Percentiles rank a stretch among this genome's conserved stretches.
Conservation (phyloP, 2,797 vertebrate species). For the Tolypeutes matacus region DNA sequence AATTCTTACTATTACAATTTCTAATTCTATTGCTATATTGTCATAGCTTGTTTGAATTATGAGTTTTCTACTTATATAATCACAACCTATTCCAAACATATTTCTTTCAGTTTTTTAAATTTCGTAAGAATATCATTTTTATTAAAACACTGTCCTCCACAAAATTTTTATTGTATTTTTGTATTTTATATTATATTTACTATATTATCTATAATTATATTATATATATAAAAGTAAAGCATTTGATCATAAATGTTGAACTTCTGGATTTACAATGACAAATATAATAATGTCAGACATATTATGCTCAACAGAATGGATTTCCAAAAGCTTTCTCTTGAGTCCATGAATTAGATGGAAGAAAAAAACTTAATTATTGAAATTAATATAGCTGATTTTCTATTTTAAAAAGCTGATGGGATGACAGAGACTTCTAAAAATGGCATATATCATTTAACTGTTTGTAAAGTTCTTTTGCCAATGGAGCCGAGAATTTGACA, state of each 20-base stretch:
- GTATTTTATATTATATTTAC: too few species aligned
- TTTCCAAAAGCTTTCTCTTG: not conserved
- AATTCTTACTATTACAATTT: not conserved
- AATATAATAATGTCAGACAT: not conserved
- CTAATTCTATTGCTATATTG: not conserved
- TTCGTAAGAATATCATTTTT: not conserved
- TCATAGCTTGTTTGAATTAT: not conserved
- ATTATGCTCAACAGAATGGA: not conserved
- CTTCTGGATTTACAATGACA: not conserved
- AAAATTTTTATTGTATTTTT: not conserved
- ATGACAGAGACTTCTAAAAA: not conserved
- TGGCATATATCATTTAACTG: not conserved
- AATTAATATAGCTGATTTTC: conserved; percentile 46
- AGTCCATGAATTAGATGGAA: not conserved
- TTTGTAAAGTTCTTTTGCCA: not conserved
- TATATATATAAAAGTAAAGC: conserved; percentile 19
- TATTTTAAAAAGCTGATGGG: not conserved
- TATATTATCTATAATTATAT: not conserved
- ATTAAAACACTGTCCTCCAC: not conserved
- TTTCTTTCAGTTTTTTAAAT: not conserved
- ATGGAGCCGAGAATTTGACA: not conserved
- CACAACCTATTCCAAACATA: not conserved
- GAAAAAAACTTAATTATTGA: not conserved
- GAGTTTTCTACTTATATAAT: not conserved
- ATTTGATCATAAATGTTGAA: not conserved